Conservation (phyloP, 2,888 invertebrate species). For the Shargacucullia verbasci region DNA sequence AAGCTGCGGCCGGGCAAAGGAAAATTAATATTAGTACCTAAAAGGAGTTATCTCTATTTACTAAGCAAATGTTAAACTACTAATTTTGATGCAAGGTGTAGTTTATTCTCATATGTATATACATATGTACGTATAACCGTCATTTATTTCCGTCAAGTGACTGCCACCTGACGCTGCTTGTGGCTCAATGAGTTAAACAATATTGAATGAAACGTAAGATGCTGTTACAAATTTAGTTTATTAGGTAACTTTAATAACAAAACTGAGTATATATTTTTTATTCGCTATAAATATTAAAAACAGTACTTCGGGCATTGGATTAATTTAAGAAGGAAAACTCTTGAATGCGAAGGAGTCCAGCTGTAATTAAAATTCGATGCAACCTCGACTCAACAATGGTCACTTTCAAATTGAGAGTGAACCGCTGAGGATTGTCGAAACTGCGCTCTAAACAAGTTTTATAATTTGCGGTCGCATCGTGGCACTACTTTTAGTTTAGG, state of each 20-base stretch:
- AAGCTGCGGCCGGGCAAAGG: slow-evolving; percentile 48
- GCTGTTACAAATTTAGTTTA: too few relatives aligned
- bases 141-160: too few relatives aligned
- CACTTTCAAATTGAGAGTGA: slow-evolving; percentile 63
- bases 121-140: too few relatives aligned
- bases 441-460: slow-evolving; percentile 65
- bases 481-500: slow-evolving; percentile 56
- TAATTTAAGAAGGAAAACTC: slow-evolving; percentile 17
- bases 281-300: too few relatives aligned
- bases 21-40: slow-evolving; percentile 42
- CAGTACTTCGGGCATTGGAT: neutral
- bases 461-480: slow-evolving; percentile 66
- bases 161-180: too few relatives aligned
- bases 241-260: too few relatives aligned
- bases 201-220: too few relatives aligned
- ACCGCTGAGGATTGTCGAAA: slow-evolving; percentile 58
- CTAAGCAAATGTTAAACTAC: slow-evolving; percentile 39
- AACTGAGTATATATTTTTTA: too few relatives aligned
- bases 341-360: slow-evolving; percentile 12
- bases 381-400: slow-evolving; percentile 51
- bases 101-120: slow-evolving; percentile 2
- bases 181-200: too few relatives aligned
- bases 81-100: slow-evolving; percentile 36
- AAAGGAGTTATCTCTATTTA: slow-evolving; percentile 38
- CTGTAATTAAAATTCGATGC: slow-evolving; percentile 60